phyloP scores from a whole-genome alignment of 2,797 vertebrate species.

The Coccyzus lansbergi region DNA sequence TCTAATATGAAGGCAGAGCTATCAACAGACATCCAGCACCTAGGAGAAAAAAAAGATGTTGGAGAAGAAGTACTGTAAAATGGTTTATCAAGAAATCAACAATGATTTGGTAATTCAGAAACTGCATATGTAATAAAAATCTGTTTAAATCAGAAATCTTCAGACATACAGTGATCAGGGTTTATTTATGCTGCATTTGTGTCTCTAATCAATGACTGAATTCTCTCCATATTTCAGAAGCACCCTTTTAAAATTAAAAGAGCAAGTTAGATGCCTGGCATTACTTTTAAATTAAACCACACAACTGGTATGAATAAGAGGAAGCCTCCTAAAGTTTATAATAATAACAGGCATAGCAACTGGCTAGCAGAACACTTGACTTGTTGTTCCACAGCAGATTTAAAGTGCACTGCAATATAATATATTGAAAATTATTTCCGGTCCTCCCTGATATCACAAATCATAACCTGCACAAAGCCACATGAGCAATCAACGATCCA shows the following conservation, averaged over 20 bases:
- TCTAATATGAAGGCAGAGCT: constrained; percentile 78
- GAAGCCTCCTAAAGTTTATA: constrained; percentile 14
- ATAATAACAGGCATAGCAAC: constrained; percentile 27
- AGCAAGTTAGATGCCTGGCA: constrained; percentile 43
- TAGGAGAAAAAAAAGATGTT: constrained; percentile 86
- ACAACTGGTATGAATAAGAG: constrained; percentile 43
- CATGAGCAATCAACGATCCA: constrained; percentile 65
- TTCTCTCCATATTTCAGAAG: constrained; percentile 84
- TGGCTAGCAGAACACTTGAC: constrained; percentile 19
- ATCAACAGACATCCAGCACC: constrained; percentile 83
- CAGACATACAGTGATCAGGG: constrained; percentile 54
- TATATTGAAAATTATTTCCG: constrained; percentile 71
- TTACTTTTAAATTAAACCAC: constrained; percentile 72
- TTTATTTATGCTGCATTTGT: constrained; percentile 58
- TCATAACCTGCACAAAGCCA: constrained; percentile 62
- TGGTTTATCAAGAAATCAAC: constrained; percentile 88
- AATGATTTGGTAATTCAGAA: constrained; percentile 92
- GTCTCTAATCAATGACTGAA: constrained; percentile 49
- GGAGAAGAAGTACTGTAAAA: constrained; percentile 78
- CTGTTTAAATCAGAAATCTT: constrained; percentile 87
- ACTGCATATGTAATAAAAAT: constrained; percentile 87
- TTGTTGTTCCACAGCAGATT: constrained; percentile 59
- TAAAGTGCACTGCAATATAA: constrained; percentile 56
- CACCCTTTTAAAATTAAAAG: constrained; percentile 81
- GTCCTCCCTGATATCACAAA: constrained; percentile 61